Evolutionary conservation across 2,113 vertebrate species (phyloP), one percentile per base, ranked within the genome.

Genomic region (Oncorhynchus keta): DNA sequence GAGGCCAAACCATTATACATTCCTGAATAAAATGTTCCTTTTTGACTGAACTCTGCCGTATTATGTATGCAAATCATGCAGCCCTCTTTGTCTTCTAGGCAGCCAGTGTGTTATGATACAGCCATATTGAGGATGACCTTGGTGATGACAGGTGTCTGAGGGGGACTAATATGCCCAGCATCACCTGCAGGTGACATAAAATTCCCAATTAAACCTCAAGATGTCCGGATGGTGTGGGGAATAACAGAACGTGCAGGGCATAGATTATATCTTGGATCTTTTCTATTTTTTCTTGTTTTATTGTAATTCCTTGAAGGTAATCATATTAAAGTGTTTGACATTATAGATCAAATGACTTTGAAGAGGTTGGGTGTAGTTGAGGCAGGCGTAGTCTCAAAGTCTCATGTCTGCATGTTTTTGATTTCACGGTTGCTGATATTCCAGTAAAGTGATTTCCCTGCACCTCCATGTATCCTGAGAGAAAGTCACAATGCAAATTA

Each of bases 141-240:
- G 87, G 83, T 80, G 86, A 85, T 67, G 83, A 83, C 91, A 92
- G 90, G 89, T 93, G 91, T 90, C 87, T 74, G 74, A 80, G 51
- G 76, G 5, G n/a, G 61, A 64, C 11, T 22, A 64, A 64, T 64
- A 64, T 64, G 61, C 7, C 18, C 22, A 26, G 20, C 16, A 64
- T n/a, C 20, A 64, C 61, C 61, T 64, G 22, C 7, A 64, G 61
- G 87, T 88, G 83, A 90, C 84, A 90, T 91, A 86, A 90, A 90
- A 90, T 78, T 87, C 84, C 85, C 85, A 91, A 93, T 92, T 92
- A 92, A 91, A 91, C 79, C 81, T 87, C 85, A 85, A 1, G 14
- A 18, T 55, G 49, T 55, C 13, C 16, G 14, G 12, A 18, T 55
- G 49, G 39, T 84, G 86, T 75, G 8, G 39, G 39, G 39, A 11